A percentile compares a stretch with the other conserved stretches of the same genome.
Conservation (phyloP, 1,140 invertebrate genomes). For the Antheraea pernyi region DNA sequence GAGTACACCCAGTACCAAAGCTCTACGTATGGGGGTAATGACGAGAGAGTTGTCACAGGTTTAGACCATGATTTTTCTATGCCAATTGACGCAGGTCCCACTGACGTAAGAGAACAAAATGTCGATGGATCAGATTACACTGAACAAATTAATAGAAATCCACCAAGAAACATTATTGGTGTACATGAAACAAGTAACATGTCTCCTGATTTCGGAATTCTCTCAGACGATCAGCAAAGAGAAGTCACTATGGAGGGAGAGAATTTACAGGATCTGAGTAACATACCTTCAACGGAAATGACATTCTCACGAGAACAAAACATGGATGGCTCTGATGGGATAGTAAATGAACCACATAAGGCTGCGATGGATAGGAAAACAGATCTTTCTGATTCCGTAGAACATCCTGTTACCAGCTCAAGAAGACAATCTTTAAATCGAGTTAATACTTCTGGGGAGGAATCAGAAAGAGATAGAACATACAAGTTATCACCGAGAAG, state of each 20-base stretch:
- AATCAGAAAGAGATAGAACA: constrained; percentile 66
- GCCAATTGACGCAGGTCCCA: constrained; percentile 37
- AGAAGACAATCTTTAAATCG: constrained; percentile 58
- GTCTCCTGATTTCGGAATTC: constrained; percentile 46
- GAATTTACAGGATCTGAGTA: constrained; percentile 79
- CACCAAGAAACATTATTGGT: constrained; percentile 60
- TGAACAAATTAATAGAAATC: constrained; percentile 52
- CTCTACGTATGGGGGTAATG: constrained; percentile 48
- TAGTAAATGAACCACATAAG: constrained; percentile 28
- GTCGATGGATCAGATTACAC: constrained; percentile 75
- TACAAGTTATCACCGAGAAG: constrained; percentile 62
- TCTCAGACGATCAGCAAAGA: constrained; percentile 68
- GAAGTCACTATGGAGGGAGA: constrained; percentile 81
- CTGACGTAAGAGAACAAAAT: constrained; percentile 69
- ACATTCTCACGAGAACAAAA: constrained; percentile 57
- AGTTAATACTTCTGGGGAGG: constrained; percentile 64
- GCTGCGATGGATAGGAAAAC: constrained; percentile 45
- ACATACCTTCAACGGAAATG: constrained; percentile 55
- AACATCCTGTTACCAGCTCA: constrained; percentile 47
- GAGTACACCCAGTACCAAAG: constrained; percentile 59
- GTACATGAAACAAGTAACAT: constrained; percentile 46
- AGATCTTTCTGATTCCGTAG: constrained; percentile 44
- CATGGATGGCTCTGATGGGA: constrained; percentile 53
- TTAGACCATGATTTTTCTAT: constrained; percentile 65
- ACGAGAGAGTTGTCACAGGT: constrained; percentile 76